Conservation (phyloP, 1,140 invertebrate species). For the Glossosoma conforme region DNA sequence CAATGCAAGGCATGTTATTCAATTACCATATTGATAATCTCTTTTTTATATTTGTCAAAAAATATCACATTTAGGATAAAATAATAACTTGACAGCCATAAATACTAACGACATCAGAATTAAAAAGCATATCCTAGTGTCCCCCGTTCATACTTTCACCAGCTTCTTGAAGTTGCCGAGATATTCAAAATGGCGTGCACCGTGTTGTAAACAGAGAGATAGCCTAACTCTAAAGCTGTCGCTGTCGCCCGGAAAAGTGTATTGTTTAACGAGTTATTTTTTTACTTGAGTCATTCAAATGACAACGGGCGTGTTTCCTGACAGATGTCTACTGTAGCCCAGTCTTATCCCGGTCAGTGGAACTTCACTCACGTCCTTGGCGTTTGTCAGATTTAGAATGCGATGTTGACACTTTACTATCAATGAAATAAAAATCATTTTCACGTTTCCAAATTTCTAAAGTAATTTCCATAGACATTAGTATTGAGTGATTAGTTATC, state of each 20-base stretch:
- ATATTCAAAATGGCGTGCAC: slow-evolving; percentile 48
- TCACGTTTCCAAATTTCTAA: too few species aligned
- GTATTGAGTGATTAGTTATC: too few species aligned
- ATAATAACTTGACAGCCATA: slow-evolving; percentile 6
- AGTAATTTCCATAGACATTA: too few species aligned
- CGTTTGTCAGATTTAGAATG: slow-evolving; percentile 23
- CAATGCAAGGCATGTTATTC: too few species aligned
- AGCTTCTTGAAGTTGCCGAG: slow-evolving; percentile 18
- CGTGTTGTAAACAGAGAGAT: slow-evolving; percentile 43
- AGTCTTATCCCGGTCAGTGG: slow-evolving; percentile 47
- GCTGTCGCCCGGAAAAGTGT: slow-evolving; percentile 9
- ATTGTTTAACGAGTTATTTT: slow-evolving; percentile 3
- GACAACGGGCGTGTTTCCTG: slow-evolving; percentile 31
- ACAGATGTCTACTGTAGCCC: slow-evolving; percentile 51
- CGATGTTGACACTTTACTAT: slow-evolving; percentile 11
- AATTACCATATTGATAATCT: too few species aligned
- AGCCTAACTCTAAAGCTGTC: slow-evolving; percentile 22
- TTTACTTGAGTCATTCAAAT: slow-evolving; percentile 14
- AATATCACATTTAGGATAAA: too few species aligned
- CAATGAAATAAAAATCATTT: too few species aligned
- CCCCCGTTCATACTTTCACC: slow-evolving; percentile 17
- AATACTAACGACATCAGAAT: neutral
- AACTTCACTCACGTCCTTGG: slow-evolving; percentile 31
- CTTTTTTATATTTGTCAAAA: too few species aligned
- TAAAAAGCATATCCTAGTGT: slow-evolving; percentile 14